Percentiles rank a stretch among this genome's conserved stretches.
Conservation (phyloP, 2,888 invertebrate species). For the Tinea semifulvella region DNA sequence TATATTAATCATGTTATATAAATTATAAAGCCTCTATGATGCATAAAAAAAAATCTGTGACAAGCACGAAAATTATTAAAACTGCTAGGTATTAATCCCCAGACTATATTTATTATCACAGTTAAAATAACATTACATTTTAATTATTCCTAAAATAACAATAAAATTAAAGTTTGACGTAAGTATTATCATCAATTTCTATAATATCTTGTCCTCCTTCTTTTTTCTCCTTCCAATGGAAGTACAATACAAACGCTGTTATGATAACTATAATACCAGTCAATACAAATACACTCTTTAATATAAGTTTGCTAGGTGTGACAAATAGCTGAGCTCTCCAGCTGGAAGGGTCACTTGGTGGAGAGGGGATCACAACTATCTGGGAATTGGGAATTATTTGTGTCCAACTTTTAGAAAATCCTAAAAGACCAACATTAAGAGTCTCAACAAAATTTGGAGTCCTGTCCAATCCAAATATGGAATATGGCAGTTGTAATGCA, state of each 20-base stretch:
- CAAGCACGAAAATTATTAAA: too few relatives aligned
- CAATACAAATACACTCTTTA: constrained; percentile 90
- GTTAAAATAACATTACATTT: too few relatives aligned
- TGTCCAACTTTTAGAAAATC: constrained; percentile 78
- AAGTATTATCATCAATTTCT: constrained; percentile 55
- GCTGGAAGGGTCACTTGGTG: constrained; percentile 74
- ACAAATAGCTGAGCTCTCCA: constrained; percentile 95
- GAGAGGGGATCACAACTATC: constrained; percentile 93
- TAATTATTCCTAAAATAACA: too few relatives aligned
- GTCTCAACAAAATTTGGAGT: constrained; percentile 97
- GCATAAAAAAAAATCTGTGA: too few relatives aligned
- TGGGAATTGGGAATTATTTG: constrained; percentile 98
- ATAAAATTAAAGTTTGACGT: constrained; percentile 42
- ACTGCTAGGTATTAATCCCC: too few relatives aligned
- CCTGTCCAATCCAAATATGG: constrained; percentile 95
- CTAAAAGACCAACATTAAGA: constrained; percentile 81
- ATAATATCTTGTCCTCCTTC: constrained; percentile 50
- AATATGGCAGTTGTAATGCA: constrained; percentile 93
- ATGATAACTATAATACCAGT: constrained; percentile 88
- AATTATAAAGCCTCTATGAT: too few relatives aligned
- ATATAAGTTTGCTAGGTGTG: constrained; percentile 91
- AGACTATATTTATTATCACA: too few relatives aligned
- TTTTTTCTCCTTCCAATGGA: constrained; percentile 88
- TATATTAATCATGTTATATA: too few relatives aligned
- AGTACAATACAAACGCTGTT: constrained; percentile 81